These are phyloP conservation scores for Cisticola juncidis DNA, from an alignment of 2,113 vertebrate genomes.

Conservation along the genomic window DNA sequence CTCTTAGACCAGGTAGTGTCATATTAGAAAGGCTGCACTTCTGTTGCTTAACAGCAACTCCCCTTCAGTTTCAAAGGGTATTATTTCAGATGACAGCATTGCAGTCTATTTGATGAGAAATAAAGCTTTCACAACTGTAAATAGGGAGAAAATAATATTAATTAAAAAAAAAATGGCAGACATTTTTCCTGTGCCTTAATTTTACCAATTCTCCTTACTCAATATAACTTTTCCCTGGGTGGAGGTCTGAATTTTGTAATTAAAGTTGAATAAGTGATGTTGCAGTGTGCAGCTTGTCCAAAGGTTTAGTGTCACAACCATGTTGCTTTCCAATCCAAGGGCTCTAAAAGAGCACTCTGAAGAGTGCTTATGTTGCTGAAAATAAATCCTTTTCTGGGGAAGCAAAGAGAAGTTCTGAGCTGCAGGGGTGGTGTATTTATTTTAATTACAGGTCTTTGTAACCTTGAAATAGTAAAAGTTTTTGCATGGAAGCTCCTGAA, in stretches of 20 bases:
- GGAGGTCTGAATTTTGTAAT: not conserved
- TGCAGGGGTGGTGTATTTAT: not conserved
- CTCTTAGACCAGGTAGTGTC: constrained; percentile 63
- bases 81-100: not conserved
- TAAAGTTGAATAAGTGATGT: not conserved
- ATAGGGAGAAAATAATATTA: not conserved
- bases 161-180: rapidly evolving
- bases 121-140: not conserved
- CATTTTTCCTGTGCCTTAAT: not conserved
- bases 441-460: not conserved
- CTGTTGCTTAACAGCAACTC: not conserved
- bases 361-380: not conserved
- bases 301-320: not conserved
- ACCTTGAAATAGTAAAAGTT: not conserved
- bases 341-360: no score
- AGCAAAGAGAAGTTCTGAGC: not conserved
- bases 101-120: not conserved
- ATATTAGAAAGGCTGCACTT: not conserved
- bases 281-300: not conserved
- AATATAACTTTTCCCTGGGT: not conserved
- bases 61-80: not conserved
- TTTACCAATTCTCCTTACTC: not conserved
- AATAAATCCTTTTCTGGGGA: not conserved
- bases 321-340: not conserved
- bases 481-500: not conserved